phyloP scores from a whole-genome alignment of 2,113 vertebrate species.

The Microtus ochrogaster region DNA sequence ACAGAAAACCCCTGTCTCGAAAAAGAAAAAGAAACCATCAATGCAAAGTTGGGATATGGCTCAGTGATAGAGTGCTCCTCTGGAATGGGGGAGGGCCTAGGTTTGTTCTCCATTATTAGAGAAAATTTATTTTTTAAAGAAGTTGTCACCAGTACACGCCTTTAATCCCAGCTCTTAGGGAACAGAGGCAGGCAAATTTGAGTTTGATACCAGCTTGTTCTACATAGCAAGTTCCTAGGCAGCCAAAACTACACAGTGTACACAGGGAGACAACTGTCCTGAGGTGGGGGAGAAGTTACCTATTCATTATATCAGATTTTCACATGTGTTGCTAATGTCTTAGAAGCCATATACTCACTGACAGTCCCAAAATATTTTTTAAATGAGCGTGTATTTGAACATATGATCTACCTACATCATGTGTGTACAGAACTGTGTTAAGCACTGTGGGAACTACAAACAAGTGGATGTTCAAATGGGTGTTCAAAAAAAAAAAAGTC shows the following conservation, averaged over 20 bases:
- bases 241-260: not conserved
- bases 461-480: not conserved
- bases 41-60: not conserved
- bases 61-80: not conserved
- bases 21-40: not conserved
- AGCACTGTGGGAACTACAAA: not conserved
- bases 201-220: not conserved
- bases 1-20: not conserved
- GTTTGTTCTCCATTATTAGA: not conserved
- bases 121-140: not conserved
- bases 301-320: not conserved
- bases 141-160: not conserved
- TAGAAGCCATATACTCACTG: constrained; percentile 12
- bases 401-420: not conserved
- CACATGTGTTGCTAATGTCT: not conserved
- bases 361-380: not conserved
- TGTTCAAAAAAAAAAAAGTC: not conserved
- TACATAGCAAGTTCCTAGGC: not conserved
- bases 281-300: not conserved
- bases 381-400: constrained; percentile 20
- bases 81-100: not conserved
- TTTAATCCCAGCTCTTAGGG: not conserved
- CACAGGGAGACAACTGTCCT: not conserved
- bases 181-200: not conserved
- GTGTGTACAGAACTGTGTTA: not conserved